Base-by-base conservation (phyloP, 2,888 invertebrate species). In the Lymantria dispar region DNA sequence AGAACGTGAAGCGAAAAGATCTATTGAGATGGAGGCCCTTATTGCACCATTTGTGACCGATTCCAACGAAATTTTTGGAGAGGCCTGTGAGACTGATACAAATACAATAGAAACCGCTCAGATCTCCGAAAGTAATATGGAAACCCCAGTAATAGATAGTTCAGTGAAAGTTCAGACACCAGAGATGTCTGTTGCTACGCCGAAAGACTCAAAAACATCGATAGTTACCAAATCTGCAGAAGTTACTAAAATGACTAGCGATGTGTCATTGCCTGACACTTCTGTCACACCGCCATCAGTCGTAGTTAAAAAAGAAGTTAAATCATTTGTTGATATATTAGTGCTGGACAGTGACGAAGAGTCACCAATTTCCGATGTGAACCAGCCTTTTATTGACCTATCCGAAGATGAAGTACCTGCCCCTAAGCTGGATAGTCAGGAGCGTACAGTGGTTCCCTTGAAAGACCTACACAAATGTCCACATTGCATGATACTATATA, bases 341-440 rank as follows among this genome's bases (percentile, higher is more conserved):
- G 83, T 83, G 42, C 59, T 89, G 36, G 90, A 91, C 46, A 90
- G 89, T 48, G 91, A 91, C 30, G 91, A 90, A 0, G 91, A 89
- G 2, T 72, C 64, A 7, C 12, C 47, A 3, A 12, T 45, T 8
- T 30, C 30, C 14, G 7, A 30, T 12, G 8, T 62, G 0, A 60
- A 50, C 11, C 58, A 54, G 13, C 54, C 60, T 22, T 57, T 77
- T 31, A 73, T 81, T 10, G 76, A 78, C 42, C 56, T 79, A 1
- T 77, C 82, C 0, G 74, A 72, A 11, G 79, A 84, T 0, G 75
- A 77, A 1, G 12, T 50, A 0, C 7, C 43, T 1, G 7, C 46
- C 1, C 48, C 39, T 11, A 46, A 43, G 9, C 51, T 48, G 7
- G 42, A 29, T 0, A 43, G 40, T 33, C 7, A 14, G 13, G 11